phyloP scores from a whole-genome alignment of 1,140 invertebrate genomes.

The Leptopilina boulardi region DNA sequence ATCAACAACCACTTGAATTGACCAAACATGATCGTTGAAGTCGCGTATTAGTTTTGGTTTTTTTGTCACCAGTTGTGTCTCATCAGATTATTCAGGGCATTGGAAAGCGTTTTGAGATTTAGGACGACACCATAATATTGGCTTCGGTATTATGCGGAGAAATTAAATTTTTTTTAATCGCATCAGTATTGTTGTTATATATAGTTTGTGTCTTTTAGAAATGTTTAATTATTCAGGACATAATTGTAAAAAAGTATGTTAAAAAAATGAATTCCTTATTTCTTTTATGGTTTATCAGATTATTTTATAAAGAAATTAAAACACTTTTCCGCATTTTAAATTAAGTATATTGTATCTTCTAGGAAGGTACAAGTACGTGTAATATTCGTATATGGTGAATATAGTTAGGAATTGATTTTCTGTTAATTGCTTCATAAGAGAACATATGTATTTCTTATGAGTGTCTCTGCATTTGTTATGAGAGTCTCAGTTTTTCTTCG shows the following conservation, averaged over 20 bases:
- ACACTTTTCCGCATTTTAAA: not conserved
- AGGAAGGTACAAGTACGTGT: not conserved
- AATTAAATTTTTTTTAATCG: not conserved
- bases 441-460: not conserved
- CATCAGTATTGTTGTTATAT: constrained; percentile 2
- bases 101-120: not conserved
- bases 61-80: not conserved
- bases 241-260: not conserved
- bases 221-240: constrained; percentile 9
- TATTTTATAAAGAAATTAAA: not conserved
- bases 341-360: constrained; percentile 7
- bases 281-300: not conserved
- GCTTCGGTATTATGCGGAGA: constrained; percentile 7
- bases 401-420: not conserved
- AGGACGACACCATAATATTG: not conserved
- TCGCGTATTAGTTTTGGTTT: no score
- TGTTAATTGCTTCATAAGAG: not conserved
- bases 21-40: constrained; percentile 74
- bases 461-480: not conserved
- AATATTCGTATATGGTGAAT: not conserved
- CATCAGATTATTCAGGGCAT: not conserved
- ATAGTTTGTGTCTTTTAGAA: no score
- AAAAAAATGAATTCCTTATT: not conserved
- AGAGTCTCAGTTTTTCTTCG: not conserved
- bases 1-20: constrained; percentile 73